Percentiles rank a stretch among this genome's conserved stretches.
Conservation (phyloP, 2,797 vertebrate genomes). For the Vireo griseus region DNA sequence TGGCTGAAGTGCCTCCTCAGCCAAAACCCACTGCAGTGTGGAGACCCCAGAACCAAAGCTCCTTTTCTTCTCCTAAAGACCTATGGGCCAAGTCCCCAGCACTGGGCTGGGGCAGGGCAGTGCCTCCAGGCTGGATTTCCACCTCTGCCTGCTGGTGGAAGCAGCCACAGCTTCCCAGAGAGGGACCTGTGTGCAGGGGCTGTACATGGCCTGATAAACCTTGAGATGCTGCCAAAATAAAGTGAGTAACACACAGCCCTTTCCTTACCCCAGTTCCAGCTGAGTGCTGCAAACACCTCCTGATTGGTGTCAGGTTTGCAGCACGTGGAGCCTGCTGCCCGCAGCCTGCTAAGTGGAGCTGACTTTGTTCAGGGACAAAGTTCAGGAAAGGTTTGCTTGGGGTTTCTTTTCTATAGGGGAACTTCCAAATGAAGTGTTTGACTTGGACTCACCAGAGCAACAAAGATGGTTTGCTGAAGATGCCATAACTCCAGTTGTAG, state of each 20-base stretch:
- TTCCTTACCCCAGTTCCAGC: background rate
- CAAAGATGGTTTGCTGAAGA: background rate
- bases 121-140: background rate
- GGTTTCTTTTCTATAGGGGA: background rate
- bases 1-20: background rate
- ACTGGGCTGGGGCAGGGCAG: background rate
- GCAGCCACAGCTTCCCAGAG: background rate
- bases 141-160: background rate
- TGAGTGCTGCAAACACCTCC: background rate
- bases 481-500: rapidly evolving
- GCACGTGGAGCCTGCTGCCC: background rate
- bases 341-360: background rate
- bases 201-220: background rate
- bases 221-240: background rate
- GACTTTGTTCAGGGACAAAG: background rate
- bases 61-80: background rate
- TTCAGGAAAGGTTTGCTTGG: background rate
- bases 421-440: background rate
- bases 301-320: background rate
- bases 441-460: background rate
- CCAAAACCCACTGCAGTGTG: background rate
- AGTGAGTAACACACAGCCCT: background rate
- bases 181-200: background rate
- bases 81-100: background rate
- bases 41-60: background rate